Base-by-base conservation (phyloP, 2,797 vertebrate species). In the Eospalax fontanierii region DNA sequence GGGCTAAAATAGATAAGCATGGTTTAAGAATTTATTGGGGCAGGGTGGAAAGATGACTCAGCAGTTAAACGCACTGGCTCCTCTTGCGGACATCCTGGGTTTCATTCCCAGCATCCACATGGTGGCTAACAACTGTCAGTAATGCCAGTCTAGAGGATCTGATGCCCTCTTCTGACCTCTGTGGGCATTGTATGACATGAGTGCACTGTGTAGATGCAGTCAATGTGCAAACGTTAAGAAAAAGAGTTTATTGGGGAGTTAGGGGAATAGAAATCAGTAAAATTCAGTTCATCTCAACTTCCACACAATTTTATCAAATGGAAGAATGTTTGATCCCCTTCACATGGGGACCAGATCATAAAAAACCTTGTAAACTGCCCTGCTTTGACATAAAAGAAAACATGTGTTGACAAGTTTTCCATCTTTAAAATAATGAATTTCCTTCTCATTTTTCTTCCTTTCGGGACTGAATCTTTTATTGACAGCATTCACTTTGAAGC, bases 401-500 rank as follows among this genome's bases (percentile, higher is more conserved):
- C 76, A 92, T 43, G 28, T 38, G 24, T 54, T 81, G 7, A 82
- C 1, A 24, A 75, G 30, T 92, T 96, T 70, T 95, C 70, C 54
- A 54, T 96, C 91, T 91, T 95, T 95, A 93, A 89, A 95, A 93
- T 91, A 95, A 94, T 66, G 61, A 81, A 54, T 65, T 40, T 61
- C 90, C 90, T 85, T 96, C 71, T 93, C 43, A 22, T 86, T 95
- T 97, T 96, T 70, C 95, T 91, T 90, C 61, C 65, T 91, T 95
- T 87, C 85, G 89, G 81, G 66, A 35, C 57, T 93, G 57, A 74
- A 63, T 89, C 33, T 26, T 78, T 68, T 65, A n/a, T 0, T 3
- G 35, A 59, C 38, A 90, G 16, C n/a, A 11, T 75, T 93, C 33
- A 54, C 90, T 95, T 97, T 79, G 95, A 94, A 89, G 73, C 93